Evolutionary conservation across 2,113 vertebrate genomes (phyloP).

Genomic region (Takifugu bimaculatus): DNA sequence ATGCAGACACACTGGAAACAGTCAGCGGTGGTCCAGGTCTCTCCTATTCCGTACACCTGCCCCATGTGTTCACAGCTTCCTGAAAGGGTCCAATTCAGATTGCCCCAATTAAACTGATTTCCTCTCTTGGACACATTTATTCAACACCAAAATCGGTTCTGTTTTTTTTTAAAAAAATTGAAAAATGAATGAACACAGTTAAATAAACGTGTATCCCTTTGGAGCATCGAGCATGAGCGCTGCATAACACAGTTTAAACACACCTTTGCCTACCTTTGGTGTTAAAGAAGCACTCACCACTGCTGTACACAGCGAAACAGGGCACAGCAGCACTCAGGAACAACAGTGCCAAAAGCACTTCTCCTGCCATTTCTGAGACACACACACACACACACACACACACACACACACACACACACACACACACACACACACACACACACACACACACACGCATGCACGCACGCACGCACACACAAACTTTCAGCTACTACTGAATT

Average conservation of each 20-base stretch:
- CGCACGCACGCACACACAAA: not conserved
- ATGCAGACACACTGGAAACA: slow-evolving; percentile 77
- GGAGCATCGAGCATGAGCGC: no score
- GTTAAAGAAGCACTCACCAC: slow-evolving; percentile 76
- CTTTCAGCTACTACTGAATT: not conserved
- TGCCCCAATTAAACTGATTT: not conserved
- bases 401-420: no score
- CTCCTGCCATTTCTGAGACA: slow-evolving; percentile 44
- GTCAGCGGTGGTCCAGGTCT: slow-evolving; percentile 73
- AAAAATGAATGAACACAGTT: not conserved
- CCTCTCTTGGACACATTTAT: not conserved
- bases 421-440: no score
- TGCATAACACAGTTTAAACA: no score
- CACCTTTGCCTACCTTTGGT: slow-evolving; percentile 65
- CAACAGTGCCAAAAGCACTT: slow-evolving; percentile 36
- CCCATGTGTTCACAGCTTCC: slow-evolving; percentile 73
- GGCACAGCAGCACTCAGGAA: slow-evolving; percentile 54
- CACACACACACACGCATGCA: no score
- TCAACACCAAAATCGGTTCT: not conserved
- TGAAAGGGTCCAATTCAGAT: slow-evolving; percentile 19
- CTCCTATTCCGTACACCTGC: slow-evolving; percentile 65
- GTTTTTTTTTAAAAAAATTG: no score
- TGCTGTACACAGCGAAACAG: slow-evolving; percentile 52
- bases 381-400: not conserved
- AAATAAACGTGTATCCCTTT: no score